Percentiles rank a stretch among this genome's conserved stretches.
Evolutionary conservation across 2,113 vertebrate species (phyloP).

Genomic region (Paratilapia polleni): DNA sequence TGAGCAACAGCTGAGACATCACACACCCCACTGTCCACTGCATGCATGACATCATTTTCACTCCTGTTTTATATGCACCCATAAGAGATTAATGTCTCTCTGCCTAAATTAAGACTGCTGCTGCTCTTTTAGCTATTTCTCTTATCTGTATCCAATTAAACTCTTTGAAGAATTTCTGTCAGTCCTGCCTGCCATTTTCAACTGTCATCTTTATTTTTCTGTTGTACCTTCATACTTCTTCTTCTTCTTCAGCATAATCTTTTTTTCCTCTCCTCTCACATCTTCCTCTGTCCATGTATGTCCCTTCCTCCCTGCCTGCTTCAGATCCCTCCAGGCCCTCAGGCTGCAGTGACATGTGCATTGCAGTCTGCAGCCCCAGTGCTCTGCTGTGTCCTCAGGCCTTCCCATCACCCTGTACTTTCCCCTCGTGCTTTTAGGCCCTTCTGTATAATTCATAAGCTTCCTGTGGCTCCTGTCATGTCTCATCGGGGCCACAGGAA

Average conservation of each 20-base stretch:
- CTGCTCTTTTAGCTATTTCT: slow-evolving; percentile 14
- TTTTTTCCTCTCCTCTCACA: slow-evolving; percentile 5
- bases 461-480: slow-evolving; percentile 82
- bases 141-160: background rate
- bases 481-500: slow-evolving; percentile 79
- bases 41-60: slow-evolving; percentile 63
- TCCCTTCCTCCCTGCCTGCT: slow-evolving; percentile 18
- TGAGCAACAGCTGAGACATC: slow-evolving; percentile 69
- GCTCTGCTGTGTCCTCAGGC: slow-evolving; percentile 58
- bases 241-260: background rate
- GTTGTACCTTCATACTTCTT: background rate
- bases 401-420: slow-evolving; percentile 55
- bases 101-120: slow-evolving; percentile 35
- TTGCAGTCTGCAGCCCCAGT: slow-evolving; percentile 63
- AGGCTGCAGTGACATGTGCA: slow-evolving; percentile 58
- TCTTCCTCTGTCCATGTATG: slow-evolving; percentile 23
- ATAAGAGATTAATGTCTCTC: slow-evolving; percentile 35
- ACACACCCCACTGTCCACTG: slow-evolving; percentile 45
- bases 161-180: background rate
- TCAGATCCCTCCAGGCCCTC: slow-evolving; percentile 42
- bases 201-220: background rate
- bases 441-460: slow-evolving; percentile 82
- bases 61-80: slow-evolving; percentile 52
- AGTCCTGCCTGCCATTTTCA: background rate
- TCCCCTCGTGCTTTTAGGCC: slow-evolving; percentile 77